phyloP scores from a whole-genome alignment of 2,797 vertebrate genomes.

The Jordanella pulchra region DNA sequence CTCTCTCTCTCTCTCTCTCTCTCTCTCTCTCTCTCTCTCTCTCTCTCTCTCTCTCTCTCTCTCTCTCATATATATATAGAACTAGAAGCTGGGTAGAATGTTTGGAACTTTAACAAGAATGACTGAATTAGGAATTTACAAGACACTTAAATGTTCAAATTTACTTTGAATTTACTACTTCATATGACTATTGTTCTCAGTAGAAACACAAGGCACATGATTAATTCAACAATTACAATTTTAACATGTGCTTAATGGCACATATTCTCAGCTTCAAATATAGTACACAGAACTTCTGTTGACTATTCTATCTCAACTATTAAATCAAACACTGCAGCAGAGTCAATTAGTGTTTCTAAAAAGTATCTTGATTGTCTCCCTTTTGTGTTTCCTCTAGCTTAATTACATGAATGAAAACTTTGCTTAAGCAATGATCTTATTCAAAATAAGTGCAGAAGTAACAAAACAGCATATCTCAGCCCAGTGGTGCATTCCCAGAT shows the following conservation, averaged over 20 bases:
- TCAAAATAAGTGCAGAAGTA: slow-evolving; percentile 62
- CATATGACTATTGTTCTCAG: background rate
- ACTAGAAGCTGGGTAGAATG: background rate
- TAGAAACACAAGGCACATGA: background rate
- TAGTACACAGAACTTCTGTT: background rate
- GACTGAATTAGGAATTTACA: too few species aligned
- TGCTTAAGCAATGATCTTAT: slow-evolving; percentile 68
- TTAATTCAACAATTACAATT: background rate
- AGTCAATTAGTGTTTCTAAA: slow-evolving; percentile 37
- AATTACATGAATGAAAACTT: slow-evolving; percentile 85
- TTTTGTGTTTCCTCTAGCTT: slow-evolving; percentile 76
- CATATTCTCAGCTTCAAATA: background rate
- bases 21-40: too few species aligned
- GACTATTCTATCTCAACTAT: background rate
- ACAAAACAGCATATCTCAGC: slow-evolving; percentile 72
- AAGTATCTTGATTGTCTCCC: slow-evolving; percentile 75
- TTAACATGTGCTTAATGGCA: background rate
- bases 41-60: too few species aligned
- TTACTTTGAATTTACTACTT: too few species aligned
- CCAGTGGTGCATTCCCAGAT: slow-evolving; percentile 69
- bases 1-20: too few species aligned
- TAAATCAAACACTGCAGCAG: background rate
- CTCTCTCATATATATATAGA: too few species aligned
- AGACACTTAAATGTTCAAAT: background rate
- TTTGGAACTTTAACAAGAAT: background rate